A percentile compares a stretch with the other conserved stretches of the same genome.
Evolutionary conservation across 2,113 vertebrate genomes (phyloP).

Genomic region (Lathamus discolor): DNA sequence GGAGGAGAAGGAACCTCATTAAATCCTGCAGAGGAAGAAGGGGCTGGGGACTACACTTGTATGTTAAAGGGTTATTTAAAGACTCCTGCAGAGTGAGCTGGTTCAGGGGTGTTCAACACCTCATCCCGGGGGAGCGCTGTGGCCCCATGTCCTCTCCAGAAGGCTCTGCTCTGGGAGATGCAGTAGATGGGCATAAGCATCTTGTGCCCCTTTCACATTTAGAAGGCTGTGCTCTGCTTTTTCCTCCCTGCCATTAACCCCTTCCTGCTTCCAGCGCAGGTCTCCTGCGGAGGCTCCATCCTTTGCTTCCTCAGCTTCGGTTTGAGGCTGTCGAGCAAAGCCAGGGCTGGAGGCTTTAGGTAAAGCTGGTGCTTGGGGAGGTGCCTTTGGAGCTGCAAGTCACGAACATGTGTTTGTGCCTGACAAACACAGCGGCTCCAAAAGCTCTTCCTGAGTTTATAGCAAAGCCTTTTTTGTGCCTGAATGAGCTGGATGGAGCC

Average conservation of each 20-base stretch:
- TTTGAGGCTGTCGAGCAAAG: not conserved
- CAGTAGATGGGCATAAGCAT: not conserved
- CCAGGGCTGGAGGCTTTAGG: not conserved
- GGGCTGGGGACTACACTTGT: not conserved
- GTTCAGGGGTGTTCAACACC: conserved; percentile 11
- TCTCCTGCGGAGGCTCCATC: not conserved
- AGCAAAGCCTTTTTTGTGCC: not conserved
- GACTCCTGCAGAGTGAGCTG: not conserved
- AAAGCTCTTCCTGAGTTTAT: not conserved
- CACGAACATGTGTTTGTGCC: fast-evolving
- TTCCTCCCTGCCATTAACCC: not conserved
- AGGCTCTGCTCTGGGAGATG: not conserved
- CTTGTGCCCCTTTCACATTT: not conserved
- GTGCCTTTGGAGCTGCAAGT: not conserved
- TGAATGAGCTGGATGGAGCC: conserved; percentile 18
- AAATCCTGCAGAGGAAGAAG: conserved; percentile 15
- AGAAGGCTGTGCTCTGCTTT: not conserved
- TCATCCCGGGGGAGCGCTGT: not conserved
- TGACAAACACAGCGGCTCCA: not conserved
- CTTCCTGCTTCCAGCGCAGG: not conserved
- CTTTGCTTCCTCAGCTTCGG: not conserved
- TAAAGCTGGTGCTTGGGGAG: not conserved
- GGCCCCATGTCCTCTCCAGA: not conserved
- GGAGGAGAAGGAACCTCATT: conserved; percentile 6
- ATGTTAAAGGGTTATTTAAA: conserved; percentile 28